Evolutionary conservation across 2,888 invertebrate species (phyloP).

Genomic region (Cephus nigrinus): DNA sequence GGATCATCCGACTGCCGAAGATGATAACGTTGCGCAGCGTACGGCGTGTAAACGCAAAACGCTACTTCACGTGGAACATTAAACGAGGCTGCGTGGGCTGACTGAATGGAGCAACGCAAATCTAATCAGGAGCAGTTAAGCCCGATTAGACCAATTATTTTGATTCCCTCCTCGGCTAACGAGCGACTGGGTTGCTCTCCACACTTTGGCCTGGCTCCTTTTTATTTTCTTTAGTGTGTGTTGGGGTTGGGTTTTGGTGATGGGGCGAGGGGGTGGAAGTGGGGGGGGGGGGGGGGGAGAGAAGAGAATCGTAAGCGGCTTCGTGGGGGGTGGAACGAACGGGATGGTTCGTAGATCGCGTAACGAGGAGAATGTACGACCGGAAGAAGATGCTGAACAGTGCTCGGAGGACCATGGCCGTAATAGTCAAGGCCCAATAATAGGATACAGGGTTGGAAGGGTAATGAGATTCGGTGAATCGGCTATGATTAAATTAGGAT

Average conservation of each 20-base stretch:
- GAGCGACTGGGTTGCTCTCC: conserved; percentile 33
- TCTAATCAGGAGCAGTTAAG: conserved; percentile 64
- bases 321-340: background rate
- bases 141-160: conserved; percentile 64
- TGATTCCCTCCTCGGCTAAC: conserved; percentile 52
- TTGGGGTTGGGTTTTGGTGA: background rate
- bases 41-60: background rate
- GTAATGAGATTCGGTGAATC: background rate
- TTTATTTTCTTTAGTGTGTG: background rate
- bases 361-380: background rate
- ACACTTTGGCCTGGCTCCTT: background rate
- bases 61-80: conserved; percentile 17
- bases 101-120: conserved; percentile 58
- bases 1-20: background rate
- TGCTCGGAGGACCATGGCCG: background rate
- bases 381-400: background rate
- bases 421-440: background rate
- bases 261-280: background rate
- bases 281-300: background rate
- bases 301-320: background rate
- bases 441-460: background rate
- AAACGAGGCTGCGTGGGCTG: conserved; percentile 56
- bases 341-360: background rate
- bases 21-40: background rate
- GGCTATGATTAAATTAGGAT: background rate